Evolutionary conservation across 2,888 invertebrate species (phyloP).

Genomic region (Portevinia maculata): DNA sequence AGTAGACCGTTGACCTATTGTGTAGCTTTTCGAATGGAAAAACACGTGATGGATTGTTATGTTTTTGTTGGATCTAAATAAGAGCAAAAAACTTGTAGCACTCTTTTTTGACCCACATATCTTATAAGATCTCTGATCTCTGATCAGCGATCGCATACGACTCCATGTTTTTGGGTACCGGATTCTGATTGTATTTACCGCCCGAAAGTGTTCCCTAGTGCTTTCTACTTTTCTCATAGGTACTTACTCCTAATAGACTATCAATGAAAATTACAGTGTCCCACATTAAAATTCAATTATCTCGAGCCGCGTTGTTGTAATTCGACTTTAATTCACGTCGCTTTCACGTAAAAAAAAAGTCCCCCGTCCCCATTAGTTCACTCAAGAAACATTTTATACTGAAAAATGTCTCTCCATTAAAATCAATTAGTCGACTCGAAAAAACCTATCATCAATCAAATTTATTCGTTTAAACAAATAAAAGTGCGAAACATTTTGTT

Average conservation of each 20-base stretch:
- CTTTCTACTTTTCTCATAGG: neutral
- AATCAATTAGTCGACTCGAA: conserved; percentile 26
- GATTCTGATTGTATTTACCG: too few relatives aligned
- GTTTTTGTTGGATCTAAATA: too few relatives aligned
- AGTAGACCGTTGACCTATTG: neutral
- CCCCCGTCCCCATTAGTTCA: neutral
- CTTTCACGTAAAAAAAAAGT: neutral
- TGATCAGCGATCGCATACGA: too few relatives aligned
- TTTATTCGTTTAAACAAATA: conserved; percentile 5
- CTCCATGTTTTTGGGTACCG: too few relatives aligned
- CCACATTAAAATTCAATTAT: conserved; percentile 14
- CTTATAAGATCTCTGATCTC: too few relatives aligned
- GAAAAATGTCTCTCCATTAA: conserved; percentile 16
- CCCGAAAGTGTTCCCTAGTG: too few relatives aligned
- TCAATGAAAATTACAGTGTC: neutral
- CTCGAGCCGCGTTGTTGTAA: neutral
- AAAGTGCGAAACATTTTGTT: conserved; percentile 8
- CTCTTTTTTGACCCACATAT: too few relatives aligned
- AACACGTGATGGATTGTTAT: neutral
- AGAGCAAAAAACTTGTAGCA: too few relatives aligned
- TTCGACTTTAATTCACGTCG: conserved; percentile 9
- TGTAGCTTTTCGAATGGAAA: neutral
- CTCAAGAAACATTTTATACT: neutral
- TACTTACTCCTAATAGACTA: neutral
- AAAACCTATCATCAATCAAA: conserved; percentile 21